Base-by-base conservation (phyloP, 2,888 invertebrate genomes). In the Eristalis tenax region DNA sequence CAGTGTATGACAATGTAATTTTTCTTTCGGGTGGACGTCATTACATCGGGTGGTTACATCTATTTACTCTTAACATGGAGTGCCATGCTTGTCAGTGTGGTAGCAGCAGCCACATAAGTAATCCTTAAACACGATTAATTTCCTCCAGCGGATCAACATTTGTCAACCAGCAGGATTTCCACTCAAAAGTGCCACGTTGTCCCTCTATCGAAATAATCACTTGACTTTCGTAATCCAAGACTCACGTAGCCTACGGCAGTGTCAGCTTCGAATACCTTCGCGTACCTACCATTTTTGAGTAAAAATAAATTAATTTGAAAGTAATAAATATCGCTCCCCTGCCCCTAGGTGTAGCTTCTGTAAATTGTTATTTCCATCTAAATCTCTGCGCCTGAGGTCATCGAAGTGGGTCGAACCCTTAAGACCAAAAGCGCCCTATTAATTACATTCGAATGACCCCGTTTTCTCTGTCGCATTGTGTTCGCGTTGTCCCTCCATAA, bases 401-500 rank as follows among this genome's bases (percentile, higher is more conserved):
- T 43, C 56, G 70, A 50, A 63, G 35, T 15, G 65, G 70, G 13
- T 50, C 65, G 11, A 4, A 59, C 70, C 35, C 64, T 70, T 76
- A 82, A 75, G 70, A 76, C 57, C 59, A 74, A 76, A 81, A 70
- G 43, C 59, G 70, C 66, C 69, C 59, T 70, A 82, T 82, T 82
- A 82, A 82, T 82, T 82, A 82, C 82, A 59, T 66, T 71, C 23
- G 71, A 76, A 22, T 71, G 57, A 83, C 73, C 69, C 71, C 73
- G 63, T 56, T 71, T 66, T 70, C 70, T 64, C 32, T 18, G 38
- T 64, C n/a, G n/a, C 69, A 70, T 69, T 70, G 57, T 66, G 59
- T 76, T 43, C 38, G 26, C 38, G 15, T 23, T 70, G 65, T 70
- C 70, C 70, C 65, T 74, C 76, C 65, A 59, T 82, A 76, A 76